A percentile compares a stretch with the other conserved stretches of the same genome.
Evolutionary conservation across 2,113 vertebrate species (phyloP).

Genomic region (Acrocephalus kingi): DNA sequence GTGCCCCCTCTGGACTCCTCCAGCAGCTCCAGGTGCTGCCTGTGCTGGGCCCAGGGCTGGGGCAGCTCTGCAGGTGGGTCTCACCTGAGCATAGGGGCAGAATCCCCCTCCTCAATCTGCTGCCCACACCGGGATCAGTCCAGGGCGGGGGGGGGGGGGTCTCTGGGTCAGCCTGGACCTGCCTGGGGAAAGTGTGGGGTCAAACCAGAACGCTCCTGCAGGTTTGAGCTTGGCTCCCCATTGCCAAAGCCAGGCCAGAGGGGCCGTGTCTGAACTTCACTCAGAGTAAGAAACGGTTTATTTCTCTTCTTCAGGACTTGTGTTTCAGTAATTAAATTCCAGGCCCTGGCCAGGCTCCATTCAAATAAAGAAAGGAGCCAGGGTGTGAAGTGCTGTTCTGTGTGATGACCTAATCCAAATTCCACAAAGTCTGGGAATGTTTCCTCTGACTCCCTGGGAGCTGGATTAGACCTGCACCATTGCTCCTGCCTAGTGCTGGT

Average conservation of each 20-base stretch:
- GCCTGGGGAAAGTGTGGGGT: not conserved
- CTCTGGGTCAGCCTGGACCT: not conserved
- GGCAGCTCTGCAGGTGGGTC: not conserved
- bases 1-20: not conserved
- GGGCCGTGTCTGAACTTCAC: not conserved
- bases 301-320: not conserved
- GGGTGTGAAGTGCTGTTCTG: not conserved
- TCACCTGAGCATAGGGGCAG: not conserved
- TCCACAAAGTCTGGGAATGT: constrained; percentile 30
- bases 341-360: constrained; percentile 21
- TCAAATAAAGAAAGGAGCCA: constrained; percentile 34
- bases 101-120: not conserved
- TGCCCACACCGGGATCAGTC: not conserved
- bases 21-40: not conserved
- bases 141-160: not conserved
- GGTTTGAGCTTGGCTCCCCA: not conserved
- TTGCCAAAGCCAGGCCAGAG: not conserved
- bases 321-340: not conserved
- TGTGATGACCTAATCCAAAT: constrained; percentile 34
- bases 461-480: not conserved
- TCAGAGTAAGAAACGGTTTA: not conserved
- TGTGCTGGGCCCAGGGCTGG: not conserved
- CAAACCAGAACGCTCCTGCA: not conserved
- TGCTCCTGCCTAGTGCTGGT: accelerated
- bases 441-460: not conserved